Base-by-base conservation (phyloP, 2,797 vertebrate genomes). In the Galago senegalensis region DNA sequence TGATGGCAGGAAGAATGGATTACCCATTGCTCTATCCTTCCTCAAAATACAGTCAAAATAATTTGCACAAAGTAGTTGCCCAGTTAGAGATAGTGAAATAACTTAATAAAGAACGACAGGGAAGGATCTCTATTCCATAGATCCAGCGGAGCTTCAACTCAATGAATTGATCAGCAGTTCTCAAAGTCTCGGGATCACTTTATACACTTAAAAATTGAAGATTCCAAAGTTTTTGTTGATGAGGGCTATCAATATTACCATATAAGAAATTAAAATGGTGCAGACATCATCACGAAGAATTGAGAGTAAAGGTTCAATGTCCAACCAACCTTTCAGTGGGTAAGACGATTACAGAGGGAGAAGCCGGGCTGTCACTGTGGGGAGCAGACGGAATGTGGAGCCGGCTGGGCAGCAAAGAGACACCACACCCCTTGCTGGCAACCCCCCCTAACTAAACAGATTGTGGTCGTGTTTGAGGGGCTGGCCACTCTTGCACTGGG, bases 341-440 rank as follows among this genome's bases (percentile, higher is more conserved):
- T 49, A 40, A n/a, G 43, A 9, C 13, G 16, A 25, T 18, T 8
- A 8, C 34, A 31, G 31, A 10, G 2, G 7, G 12, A 8, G 37
- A 25, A 2, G 8, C 20, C 65, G 4, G 8, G 25, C 10, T 3
- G 49, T 12, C 21, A 0, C 1, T 0, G 27, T 1, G 6, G 8
- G 20, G 7, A 21, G 2, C 46, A 1, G 53, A 21, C 11, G 27
- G 58, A 27, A 56, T 29, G 2, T 10, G 53, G 31, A 23, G 13
- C 3, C 3, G 16, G 83, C 20, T 2, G 0, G 5, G 1, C 0
- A 34, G 5, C 2, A 3, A 43, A 2, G 5, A 40, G 8, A 3
- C 0, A 6, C 27, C 56, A 1, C 17, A 3, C 14, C 49, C 14
- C 20, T 53, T 20, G 29, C 12, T 27, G 61, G 21, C n/a, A 53